Evolutionary conservation across 1,140 invertebrate species (phyloP).

Genomic region (Ridgeia piscesae): DNA sequence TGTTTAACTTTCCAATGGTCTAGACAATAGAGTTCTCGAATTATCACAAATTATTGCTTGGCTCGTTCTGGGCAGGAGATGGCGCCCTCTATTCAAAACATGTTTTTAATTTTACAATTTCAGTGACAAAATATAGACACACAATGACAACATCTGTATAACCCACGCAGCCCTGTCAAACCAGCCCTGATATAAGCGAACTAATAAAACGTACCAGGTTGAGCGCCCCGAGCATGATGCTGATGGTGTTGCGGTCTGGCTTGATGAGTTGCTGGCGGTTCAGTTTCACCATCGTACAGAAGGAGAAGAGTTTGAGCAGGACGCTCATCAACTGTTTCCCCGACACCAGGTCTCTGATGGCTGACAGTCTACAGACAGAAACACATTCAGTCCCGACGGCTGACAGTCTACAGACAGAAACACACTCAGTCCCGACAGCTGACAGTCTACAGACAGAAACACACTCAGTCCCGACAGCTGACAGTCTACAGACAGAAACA

Average conservation of each 20-base stretch:
- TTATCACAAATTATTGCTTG: too few relatives aligned
- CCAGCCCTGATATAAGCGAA: background rate
- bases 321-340: conserved; percentile 81
- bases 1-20: too few relatives aligned
- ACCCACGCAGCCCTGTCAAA: background rate
- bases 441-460: too few relatives aligned
- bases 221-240: conserved; percentile 57
- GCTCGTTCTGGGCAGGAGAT: too few relatives aligned
- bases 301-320: conserved; percentile 78
- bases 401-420: too few relatives aligned
- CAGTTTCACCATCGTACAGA: conserved; percentile 73
- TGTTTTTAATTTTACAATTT: too few relatives aligned
- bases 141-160: background rate
- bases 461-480: too few relatives aligned
- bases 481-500: too few relatives aligned
- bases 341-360: conserved; percentile 70
- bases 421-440: too few relatives aligned
- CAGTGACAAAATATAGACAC: background rate
- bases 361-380: conserved; percentile 62
- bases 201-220: conserved; percentile 44
- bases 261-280: conserved; percentile 60
- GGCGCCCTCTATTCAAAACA: too few relatives aligned
- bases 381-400: background rate
- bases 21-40: too few relatives aligned
- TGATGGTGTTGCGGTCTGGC: conserved; percentile 57